Percentiles rank a stretch among this genome's conserved stretches.
Conservation (phyloP, 2,888 invertebrate species). For the Caradrina clavipalpis region DNA sequence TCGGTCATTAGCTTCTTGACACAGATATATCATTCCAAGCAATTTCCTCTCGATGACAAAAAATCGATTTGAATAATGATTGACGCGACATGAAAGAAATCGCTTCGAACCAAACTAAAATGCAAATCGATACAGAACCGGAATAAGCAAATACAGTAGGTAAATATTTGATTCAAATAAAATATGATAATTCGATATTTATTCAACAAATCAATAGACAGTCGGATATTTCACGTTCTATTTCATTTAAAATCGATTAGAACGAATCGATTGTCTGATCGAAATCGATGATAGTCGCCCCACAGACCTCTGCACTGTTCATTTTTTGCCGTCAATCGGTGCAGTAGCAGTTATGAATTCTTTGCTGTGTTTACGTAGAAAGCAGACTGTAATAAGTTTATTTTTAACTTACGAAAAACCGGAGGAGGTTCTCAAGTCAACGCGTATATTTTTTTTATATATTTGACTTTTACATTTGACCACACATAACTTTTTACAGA, state of each 20-base stretch:
- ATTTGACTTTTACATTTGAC: too few relatives aligned
- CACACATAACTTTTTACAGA: too few relatives aligned
- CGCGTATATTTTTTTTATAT: too few relatives aligned
- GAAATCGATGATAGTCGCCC: conserved; percentile 46
- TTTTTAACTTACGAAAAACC: too few relatives aligned
- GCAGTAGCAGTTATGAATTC: conserved; percentile 26
- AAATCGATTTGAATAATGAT: conserved; percentile 59
- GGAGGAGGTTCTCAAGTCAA: too few relatives aligned
- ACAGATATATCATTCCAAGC: conserved; percentile 57
- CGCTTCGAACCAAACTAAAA: conserved; percentile 36
- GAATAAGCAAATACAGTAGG: conserved; percentile 22
- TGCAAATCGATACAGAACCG: conserved; percentile 50
- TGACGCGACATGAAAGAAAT: conserved; percentile 45
- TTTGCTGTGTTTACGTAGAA: conserved; percentile 11
- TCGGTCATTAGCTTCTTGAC: conserved; percentile 63
- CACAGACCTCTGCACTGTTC: conserved; percentile 52
- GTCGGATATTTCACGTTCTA: conserved; percentile 53
- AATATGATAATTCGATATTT: conserved; percentile 40
- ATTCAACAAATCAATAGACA: conserved; percentile 40
- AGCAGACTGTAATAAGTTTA: neutral
- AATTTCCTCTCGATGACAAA: conserved; percentile 51
- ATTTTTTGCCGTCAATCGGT: conserved; percentile 30
- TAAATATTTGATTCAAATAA: conserved; percentile 13
- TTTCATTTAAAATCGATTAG: conserved; percentile 38
- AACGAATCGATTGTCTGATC: conserved; percentile 51